Evolutionary conservation across 2,113 vertebrate species (phyloP).

Genomic region (Eonycteris spelaea): DNA sequence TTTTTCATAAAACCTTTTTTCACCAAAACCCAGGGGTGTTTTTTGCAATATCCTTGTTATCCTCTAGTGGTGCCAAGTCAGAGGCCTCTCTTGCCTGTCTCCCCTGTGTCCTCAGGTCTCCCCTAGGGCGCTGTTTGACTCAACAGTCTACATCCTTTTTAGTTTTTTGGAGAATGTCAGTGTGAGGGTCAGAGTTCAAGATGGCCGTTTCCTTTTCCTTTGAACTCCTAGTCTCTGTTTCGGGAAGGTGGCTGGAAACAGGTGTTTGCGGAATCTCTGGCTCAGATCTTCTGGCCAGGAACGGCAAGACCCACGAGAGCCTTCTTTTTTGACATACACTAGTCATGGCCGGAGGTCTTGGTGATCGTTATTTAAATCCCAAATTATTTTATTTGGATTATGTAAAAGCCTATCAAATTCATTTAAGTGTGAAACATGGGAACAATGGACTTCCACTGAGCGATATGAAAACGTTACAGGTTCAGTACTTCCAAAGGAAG

Average conservation of each 20-base stretch:
- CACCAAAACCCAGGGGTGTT: conserved; percentile 78
- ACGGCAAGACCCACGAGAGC: conserved; percentile 35
- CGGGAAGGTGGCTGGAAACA: conserved; percentile 31
- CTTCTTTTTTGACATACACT: neutral
- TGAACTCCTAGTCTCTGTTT: neutral
- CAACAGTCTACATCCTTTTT: conserved; percentile 41
- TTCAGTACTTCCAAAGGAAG: conserved; percentile 95
- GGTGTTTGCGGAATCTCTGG: neutral
- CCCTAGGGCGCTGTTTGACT: conserved; percentile 43
- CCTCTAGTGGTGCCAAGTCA: conserved; percentile 70
- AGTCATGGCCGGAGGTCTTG: conserved; percentile 64
- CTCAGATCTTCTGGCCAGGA: neutral
- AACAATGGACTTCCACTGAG: conserved; percentile 86
- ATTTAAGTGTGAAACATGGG: conserved; percentile 84
- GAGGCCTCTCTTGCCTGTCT: conserved; percentile 62
- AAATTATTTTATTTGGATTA: conserved; percentile 78
- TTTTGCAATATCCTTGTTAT: conserved; percentile 75
- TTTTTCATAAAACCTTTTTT: conserved; percentile 77
- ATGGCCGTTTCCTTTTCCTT: neutral
- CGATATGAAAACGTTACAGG: conserved; percentile 88
- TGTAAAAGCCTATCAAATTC: conserved; percentile 80
- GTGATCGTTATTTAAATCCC: conserved; percentile 68
- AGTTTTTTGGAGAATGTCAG: conserved; percentile 49
- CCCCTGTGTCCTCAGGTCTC: conserved; percentile 69
- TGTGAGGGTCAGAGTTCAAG: neutral